phyloP scores from a whole-genome alignment of 2,113 vertebrate genomes.

The Columba livia region DNA sequence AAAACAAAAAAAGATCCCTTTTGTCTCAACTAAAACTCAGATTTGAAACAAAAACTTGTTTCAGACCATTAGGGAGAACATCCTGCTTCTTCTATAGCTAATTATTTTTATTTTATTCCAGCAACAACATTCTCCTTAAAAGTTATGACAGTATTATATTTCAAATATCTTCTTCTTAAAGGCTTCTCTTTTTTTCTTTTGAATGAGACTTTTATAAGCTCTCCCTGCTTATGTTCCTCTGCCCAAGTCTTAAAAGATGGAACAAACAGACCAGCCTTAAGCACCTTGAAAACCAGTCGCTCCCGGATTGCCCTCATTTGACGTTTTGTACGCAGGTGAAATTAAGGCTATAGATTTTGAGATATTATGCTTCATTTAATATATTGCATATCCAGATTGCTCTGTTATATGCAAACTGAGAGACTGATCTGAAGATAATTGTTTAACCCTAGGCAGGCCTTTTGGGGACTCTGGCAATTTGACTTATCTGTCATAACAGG shows the following conservation, averaged over 20 bases:
- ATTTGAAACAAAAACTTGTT: neutral
- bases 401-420: neutral
- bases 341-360: neutral
- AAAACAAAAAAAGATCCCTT: neutral
- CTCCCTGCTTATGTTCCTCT: neutral
- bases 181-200: neutral
- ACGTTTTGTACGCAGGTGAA: neutral
- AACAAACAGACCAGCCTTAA: neutral
- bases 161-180: neutral
- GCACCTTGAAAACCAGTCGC: neutral
- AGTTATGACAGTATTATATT: neutral
- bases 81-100: neutral
- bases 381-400: neutral
- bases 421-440: neutral
- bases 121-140: neutral
- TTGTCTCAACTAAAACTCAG: slow-evolving; percentile 24
- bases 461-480: neutral
- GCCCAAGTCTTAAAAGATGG: neutral
- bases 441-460: neutral
- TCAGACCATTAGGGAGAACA: neutral
- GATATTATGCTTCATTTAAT: neutral
- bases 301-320: neutral
- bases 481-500: neutral
- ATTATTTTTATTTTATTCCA: neutral
- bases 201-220: neutral